A percentile compares a stretch with the other conserved stretches of the same genome.
phyloP scores from a whole-genome alignment of 2,113 vertebrate genomes.

The Chloebia gouldiae region DNA sequence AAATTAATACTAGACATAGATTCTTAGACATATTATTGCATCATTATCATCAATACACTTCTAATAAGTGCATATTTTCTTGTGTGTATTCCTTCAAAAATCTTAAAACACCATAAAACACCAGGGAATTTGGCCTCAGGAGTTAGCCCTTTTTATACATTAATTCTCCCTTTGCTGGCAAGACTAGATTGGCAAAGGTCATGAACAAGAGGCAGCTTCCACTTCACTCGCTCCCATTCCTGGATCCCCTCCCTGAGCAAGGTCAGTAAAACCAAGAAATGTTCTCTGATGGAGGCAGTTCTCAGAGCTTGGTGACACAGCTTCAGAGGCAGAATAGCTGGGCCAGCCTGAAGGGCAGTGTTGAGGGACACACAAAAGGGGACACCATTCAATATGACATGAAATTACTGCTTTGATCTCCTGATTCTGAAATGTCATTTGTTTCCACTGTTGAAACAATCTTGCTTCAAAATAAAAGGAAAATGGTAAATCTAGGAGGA shows the following conservation, averaged over 20 bases:
- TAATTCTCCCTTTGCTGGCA: not conserved
- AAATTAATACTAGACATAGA: not conserved
- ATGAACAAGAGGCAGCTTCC: not conserved
- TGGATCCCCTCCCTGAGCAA: not conserved
- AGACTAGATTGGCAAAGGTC: not conserved
- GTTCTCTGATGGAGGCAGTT: not conserved
- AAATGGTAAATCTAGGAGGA: not conserved
- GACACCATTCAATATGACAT: not conserved
- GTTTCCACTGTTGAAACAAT: not conserved
- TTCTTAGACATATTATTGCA: not conserved
- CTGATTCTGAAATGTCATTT: not conserved
- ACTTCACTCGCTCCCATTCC: not conserved
- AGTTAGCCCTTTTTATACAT: not conserved
- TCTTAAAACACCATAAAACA: not conserved
- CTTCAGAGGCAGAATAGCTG: not conserved
- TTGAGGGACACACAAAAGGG: not conserved
- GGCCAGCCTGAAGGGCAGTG: too few relatives aligned
- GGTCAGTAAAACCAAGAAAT: not conserved
- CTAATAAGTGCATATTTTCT: not conserved
- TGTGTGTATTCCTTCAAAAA: not conserved
- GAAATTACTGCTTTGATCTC: not conserved
- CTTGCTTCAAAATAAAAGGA: not conserved
- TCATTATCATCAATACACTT: not conserved
- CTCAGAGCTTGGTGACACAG: not conserved
- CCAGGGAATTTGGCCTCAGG: not conserved